Evolutionary conservation across 2,113 vertebrate genomes (phyloP).

Genomic region (Scophthalmus maximus): DNA sequence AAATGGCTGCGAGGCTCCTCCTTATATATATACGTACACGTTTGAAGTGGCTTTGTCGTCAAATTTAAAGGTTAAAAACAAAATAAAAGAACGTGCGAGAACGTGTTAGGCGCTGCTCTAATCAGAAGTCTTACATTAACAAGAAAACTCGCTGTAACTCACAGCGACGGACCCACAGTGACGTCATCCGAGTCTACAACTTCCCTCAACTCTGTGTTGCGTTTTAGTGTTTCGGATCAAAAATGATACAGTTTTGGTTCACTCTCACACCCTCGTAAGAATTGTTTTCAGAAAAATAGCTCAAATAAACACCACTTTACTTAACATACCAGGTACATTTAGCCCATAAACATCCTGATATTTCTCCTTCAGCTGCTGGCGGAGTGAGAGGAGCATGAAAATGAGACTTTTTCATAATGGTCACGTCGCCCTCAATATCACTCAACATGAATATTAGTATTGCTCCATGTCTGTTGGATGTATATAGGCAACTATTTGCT

Average conservation of each 20-base stretch:
- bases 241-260: not conserved
- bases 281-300: too few relatives aligned
- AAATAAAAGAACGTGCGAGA: not conserved
- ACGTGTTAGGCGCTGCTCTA: not conserved
- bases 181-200: not conserved
- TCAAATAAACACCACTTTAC: not conserved
- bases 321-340: not conserved
- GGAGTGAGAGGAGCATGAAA: too few relatives aligned
- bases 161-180: not conserved
- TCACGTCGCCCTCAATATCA: not conserved
- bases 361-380: not conserved
- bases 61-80: slow-evolving; percentile 22
- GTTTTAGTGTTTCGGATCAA: not conserved
- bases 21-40: slow-evolving; percentile 18
- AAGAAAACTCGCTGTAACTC: not conserved
- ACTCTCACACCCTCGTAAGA: not conserved
- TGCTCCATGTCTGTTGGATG: not conserved
- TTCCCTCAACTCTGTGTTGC: not conserved
- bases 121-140: too few relatives aligned
- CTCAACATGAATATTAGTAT: not conserved
- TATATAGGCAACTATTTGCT: not conserved
- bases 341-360: not conserved
- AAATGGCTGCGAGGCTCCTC: slow-evolving; percentile 50
- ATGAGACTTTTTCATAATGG: not conserved
- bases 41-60: slow-evolving; percentile 17